phyloP scores from a whole-genome alignment of 2,113 vertebrate genomes.

The Apaloderma vittatum region DNA sequence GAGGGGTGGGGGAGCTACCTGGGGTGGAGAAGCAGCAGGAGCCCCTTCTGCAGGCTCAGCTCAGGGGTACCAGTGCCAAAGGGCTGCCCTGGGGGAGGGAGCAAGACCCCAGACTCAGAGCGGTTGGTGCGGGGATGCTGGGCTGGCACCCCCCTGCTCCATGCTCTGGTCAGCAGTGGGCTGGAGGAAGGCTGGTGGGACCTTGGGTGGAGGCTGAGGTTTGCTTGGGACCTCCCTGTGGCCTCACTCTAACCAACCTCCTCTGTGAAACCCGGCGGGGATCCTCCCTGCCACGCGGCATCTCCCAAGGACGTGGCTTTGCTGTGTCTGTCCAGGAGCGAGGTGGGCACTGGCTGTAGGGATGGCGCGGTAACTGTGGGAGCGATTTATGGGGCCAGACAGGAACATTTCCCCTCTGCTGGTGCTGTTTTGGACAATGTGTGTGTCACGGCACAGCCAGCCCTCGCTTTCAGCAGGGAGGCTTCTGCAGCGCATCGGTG shows the following conservation, averaged over 20 bases:
- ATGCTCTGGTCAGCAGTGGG: not conserved
- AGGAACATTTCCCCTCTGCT: not conserved
- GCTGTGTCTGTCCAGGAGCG: rapidly evolving
- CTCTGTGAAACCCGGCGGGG: rapidly evolving
- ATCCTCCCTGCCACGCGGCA: rapidly evolving
- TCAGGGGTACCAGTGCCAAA: rapidly evolving
- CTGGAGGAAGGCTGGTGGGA: not conserved
- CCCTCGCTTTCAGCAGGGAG: rapidly evolving
- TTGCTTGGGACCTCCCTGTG: not conserved
- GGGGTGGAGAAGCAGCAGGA: not conserved
- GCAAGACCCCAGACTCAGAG: rapidly evolving
- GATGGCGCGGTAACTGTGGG: rapidly evolving
- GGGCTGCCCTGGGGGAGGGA: not conserved
- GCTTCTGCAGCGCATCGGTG: rapidly evolving
- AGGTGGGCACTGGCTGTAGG: not conserved
- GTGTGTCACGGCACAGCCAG: rapidly evolving
- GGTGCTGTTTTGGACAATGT: not conserved
- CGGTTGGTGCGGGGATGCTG: rapidly evolving
- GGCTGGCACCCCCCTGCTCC: not conserved
- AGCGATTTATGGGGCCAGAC: rapidly evolving
- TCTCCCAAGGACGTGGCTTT: not conserved
- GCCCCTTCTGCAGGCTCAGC: not conserved
- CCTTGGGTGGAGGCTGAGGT: not conserved
- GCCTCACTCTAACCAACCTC: not conserved
- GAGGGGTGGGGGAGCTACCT: not conserved